Base-by-base conservation (phyloP, 2,113 vertebrate genomes). In the Diadophis punctatus region DNA sequence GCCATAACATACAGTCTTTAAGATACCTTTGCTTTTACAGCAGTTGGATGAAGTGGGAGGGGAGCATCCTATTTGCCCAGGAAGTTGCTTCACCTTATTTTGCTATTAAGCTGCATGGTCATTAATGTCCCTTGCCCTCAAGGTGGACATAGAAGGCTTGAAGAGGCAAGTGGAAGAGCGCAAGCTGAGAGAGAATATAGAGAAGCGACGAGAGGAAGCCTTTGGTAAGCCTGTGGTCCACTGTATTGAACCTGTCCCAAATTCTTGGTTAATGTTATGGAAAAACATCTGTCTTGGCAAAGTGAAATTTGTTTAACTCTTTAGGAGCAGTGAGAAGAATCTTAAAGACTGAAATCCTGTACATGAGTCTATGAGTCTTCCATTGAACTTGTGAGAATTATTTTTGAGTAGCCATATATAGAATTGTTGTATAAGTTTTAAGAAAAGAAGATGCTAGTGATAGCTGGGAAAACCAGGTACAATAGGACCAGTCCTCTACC, bases 81-180 rank as follows among this genome's bases (percentile, higher is more conserved):
- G 30, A 34, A 74, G 16, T 6, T 20, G 25, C 52, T 30, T 5
- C 8, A 2, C 3, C 23, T 9, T 8, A 9, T 22, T 27, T 9
- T 56, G 25, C 52, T 20, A 18, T 48, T 53, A 14, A 84, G 25
- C 8, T 34, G 12, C 18, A 86, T 52, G 2, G 51, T 23, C 88
- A 93, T 30, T n/a, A 18, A 74, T 94, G 58, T 93, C 48, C 22
- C 63, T 95, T 91, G 94, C 88, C 93, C 94, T 88, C 51, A 55
- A 99, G 98, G 95, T 99, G 92, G 98, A 98, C 90, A 96, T 95
- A 34, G 95, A 97, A 74, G 97, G 96, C 8, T 95, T 98, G 1
- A 97, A 98, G 88, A 86, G 18, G 56, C 98, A 98, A 94, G 94
- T 98, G 16, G 94, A 96, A 46, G 98, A 98, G 74, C 97, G 52